Base-by-base conservation (phyloP, 2,113 vertebrate species). In the Oriolus oriolus region DNA sequence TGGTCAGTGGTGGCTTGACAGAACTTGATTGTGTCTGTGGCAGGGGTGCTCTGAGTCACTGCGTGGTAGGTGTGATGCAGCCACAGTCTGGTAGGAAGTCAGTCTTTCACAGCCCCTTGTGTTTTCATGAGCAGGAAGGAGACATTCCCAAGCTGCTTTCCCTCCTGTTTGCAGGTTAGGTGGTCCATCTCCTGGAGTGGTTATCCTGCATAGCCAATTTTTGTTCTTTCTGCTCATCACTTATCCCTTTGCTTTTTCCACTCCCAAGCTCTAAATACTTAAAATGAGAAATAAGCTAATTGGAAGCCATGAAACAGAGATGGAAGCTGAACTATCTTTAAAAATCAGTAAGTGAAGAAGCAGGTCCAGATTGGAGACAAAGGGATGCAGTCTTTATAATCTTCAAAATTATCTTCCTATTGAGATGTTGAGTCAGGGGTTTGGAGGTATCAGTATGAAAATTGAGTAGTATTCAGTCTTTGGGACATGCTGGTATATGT, bases 1-100 rank as follows among this genome's bases (percentile, higher is more conserved):
- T 91, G 87, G 84, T 90, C 93, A 91, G 91, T 20, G 59, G 82
- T 63, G 92, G 75, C 64, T 94, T 91, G 87, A 80, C 66, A 86
- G 70, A 91, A 85, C 88, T 86, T 90, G 88, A 91, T 66, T 66
- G 87, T 80, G 59, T 95, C 30, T 91, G 63, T 93, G 78, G 74
- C 66, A 54, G 78, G 78, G 82, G 35, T 80, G 93, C 89, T 93
- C 39, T 42, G 54, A 61, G 50, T 87, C 87, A 73, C 70, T 85
- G 65, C 1, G 1, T 92, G 89, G 65, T 94, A 42, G 30, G 60
- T 87, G 84, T 83, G 81, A 76, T 47, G 41, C 59, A 76, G 63
- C 47, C 12, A 0, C 79, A 73, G 10, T 74, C 78, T 91, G 82
- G 35, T 80, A 44, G 63, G 79, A 80, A 77, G 59, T 21, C 79